Percentiles rank a stretch among this genome's conserved stretches.
Evolutionary conservation across 2,113 vertebrate species (phyloP).

Genomic region (Nymphicus hollandicus): DNA sequence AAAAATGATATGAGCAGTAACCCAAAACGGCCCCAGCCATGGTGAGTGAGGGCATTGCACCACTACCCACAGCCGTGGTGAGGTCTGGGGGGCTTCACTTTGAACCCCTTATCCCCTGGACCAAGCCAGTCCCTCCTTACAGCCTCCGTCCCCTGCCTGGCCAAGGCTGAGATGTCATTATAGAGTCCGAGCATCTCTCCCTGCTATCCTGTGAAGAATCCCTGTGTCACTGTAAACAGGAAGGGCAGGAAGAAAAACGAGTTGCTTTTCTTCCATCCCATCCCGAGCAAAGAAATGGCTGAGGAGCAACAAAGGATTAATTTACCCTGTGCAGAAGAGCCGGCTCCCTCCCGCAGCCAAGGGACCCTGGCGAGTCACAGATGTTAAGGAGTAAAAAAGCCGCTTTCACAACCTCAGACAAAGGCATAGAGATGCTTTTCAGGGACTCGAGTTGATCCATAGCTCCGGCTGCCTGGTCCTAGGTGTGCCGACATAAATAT

Average conservation of each 20-base stretch:
- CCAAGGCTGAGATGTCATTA: background rate
- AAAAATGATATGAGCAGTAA: rapidly evolving
- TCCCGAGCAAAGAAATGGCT: background rate
- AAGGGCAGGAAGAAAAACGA: constrained; percentile 25
- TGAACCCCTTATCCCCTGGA: background rate
- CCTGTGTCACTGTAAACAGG: background rate
- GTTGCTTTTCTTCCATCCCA: background rate
- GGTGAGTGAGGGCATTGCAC: too few species aligned
- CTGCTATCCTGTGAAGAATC: background rate
- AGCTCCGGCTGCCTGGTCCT: background rate
- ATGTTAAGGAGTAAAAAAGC: constrained; percentile 32
- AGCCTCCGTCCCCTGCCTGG: background rate
- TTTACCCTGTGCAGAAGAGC: background rate
- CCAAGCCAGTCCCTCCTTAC: rapidly evolving
- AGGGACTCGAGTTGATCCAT: background rate
- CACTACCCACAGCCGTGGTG: rapidly evolving
- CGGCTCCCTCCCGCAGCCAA: background rate
- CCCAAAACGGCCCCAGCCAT: rapidly evolving
- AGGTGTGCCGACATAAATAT: background rate
- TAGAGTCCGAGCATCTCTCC: background rate
- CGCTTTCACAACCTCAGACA: constrained; percentile 29
- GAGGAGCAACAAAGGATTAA: constrained; percentile 56
- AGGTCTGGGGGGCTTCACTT: rapidly evolving
- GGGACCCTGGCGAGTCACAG: background rate
- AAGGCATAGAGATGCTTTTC: constrained; percentile 46